Conservation (phyloP, 2,888 invertebrate genomes). For the Yponomeuta sedellus region DNA sequence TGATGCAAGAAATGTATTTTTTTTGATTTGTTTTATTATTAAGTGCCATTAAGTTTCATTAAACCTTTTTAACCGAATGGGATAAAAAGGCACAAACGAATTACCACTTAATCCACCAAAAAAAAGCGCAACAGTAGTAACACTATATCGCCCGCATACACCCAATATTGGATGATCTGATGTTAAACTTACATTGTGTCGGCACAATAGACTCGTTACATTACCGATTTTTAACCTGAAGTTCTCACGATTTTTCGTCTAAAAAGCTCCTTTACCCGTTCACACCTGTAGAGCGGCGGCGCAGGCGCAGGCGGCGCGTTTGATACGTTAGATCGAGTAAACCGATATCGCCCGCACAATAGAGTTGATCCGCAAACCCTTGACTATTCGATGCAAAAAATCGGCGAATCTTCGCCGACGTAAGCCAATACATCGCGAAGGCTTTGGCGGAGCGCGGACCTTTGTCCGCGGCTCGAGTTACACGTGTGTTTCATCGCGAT, state of each 20-base stretch:
- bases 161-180: slow-evolving; percentile 29
- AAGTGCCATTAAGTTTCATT: no score
- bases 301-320: slow-evolving; percentile 41
- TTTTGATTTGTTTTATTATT: no score
- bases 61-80: no score
- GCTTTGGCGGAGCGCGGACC: slow-evolving; percentile 27
- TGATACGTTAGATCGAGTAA: slow-evolving; percentile 53
- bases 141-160: slow-evolving; percentile 47
- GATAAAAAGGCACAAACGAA: background rate
- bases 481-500: slow-evolving; percentile 15
- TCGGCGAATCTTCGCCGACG: slow-evolving; percentile 19
- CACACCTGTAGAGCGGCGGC: background rate
- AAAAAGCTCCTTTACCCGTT: background rate
- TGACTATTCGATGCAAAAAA: slow-evolving; percentile 26
- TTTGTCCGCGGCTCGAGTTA: slow-evolving; percentile 39
- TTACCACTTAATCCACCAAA: background rate
- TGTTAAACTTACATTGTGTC: slow-evolving; percentile 26
- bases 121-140: slow-evolving; percentile 20
- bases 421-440: slow-evolving; percentile 34
- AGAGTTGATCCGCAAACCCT: slow-evolving; percentile 40
- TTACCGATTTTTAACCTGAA: slow-evolving; percentile 25
- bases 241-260: slow-evolving; percentile 25
- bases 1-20: no score
- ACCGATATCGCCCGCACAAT: slow-evolving; percentile 49
- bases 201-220: slow-evolving; percentile 25